phyloP scores from a whole-genome alignment of 2,888 invertebrate species.

The Plutella xylostella region DNA sequence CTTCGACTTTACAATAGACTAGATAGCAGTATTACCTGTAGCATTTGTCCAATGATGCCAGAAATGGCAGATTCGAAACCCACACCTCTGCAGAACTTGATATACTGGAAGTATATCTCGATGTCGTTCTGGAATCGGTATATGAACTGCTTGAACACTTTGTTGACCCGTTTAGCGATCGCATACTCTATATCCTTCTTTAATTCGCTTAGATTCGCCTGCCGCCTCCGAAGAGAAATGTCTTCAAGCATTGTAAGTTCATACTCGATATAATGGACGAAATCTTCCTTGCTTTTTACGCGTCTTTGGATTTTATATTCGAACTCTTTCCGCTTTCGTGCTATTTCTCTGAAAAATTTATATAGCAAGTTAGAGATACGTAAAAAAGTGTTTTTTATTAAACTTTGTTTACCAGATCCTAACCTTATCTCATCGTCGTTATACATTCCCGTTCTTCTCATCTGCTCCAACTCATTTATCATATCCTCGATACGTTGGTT shows the following conservation, averaged over 20 bases:
- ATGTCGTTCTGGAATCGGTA: constrained; percentile 78
- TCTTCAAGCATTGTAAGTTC: constrained; percentile 76
- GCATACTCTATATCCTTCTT: constrained; percentile 75
- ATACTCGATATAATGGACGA: constrained; percentile 76
- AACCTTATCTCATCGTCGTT: constrained; percentile 78
- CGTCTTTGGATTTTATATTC: constrained; percentile 79
- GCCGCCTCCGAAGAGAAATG: constrained; percentile 71
- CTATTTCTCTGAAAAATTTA: constrained; percentile 67
- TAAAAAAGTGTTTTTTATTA: not conserved
- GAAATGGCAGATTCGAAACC: constrained; percentile 66
- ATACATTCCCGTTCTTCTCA: constrained; percentile 79
- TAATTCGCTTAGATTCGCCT: constrained; percentile 68
- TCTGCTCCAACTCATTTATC: constrained; percentile 84
- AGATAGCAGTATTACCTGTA: constrained; percentile 51
- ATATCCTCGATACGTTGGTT: constrained; percentile 82
- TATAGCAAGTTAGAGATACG: constrained; percentile 2
- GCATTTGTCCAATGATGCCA: constrained; percentile 70
- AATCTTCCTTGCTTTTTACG: constrained; percentile 78
- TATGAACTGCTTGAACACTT: constrained; percentile 78
- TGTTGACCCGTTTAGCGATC: constrained; percentile 78
- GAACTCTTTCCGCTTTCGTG: constrained; percentile 76
- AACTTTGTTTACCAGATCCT: constrained; percentile 12
- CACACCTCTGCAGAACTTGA: constrained; percentile 81
- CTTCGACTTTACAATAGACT: not conserved
- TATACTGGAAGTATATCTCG: constrained; percentile 80